Evolutionary conservation across 1,140 invertebrate species (phyloP), one percentile per base, ranked within the genome.

Genomic region (Araneus ventricosus): DNA sequence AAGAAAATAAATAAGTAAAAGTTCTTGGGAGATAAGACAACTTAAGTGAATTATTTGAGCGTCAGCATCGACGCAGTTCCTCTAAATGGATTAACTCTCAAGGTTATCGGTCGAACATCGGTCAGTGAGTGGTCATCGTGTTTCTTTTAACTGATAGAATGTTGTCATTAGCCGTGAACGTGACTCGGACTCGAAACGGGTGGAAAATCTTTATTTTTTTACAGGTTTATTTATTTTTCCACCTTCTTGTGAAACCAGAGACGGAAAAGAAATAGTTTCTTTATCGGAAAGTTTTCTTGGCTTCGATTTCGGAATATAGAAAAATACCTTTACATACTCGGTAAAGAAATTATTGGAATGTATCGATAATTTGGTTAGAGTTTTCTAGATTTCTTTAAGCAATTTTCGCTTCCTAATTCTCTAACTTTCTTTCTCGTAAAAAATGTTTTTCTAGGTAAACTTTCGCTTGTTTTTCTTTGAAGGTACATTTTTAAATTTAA

Each of bases 91-190:
- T 82, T 82, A 82, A 17, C 2, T n/a, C 22, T 82, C 80, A 52
- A 82, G 80, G 80, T 45, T 41, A 82, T 52, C 24, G 39, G 37
- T 37, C 79, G 37, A 39, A 30, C 63, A 70, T 70, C 63, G 70
- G 70, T 37, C 30, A 75, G 27, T 34, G 34, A 75, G 70, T 52
- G 80, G 80, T 52, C 80, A 82, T 82, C 24, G 80, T 41, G 39
- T 82, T 82, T 27, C 80, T 37, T 17, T 24, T 82, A 52, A 82
- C n/a, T 41, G 39, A 82, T 82, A n/a, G 41, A 82, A 39, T 82
- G 80, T 45, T 45, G 80, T 82, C 80, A 45, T 52, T 45, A 82
- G 80, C 7, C 39, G 6, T 3, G 24, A 39, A 82, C 80, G 80
- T 82, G 80, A 75, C 70, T 37, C 14, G 45, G 45, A 52, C 45